These are phyloP conservation scores for Hormaphis cornu DNA, from an alignment of 1,140 invertebrate genomes.

Conservation along the genomic window DNA sequence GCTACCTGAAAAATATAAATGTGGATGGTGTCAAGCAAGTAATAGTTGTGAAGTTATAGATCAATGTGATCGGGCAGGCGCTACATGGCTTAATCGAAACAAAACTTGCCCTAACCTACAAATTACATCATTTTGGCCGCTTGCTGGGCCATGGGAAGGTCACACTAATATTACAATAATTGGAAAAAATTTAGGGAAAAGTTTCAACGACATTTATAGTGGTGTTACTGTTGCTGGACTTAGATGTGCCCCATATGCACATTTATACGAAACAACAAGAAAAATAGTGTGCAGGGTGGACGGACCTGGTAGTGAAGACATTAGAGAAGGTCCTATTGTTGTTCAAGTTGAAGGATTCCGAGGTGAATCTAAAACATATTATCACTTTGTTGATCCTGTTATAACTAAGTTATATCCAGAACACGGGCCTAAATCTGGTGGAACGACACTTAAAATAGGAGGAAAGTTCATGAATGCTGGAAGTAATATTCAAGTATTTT, in stretches of 20 bases:
- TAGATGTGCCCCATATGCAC: conserved; percentile 74
- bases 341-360: conserved; percentile 83
- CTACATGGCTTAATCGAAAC: conserved; percentile 77
- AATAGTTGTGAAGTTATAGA: conserved; percentile 83
- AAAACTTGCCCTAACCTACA: conserved; percentile 88
- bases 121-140: conserved; percentile 67
- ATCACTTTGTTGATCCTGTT: conserved; percentile 76
- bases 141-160: conserved; percentile 79
- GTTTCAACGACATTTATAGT: conserved; percentile 82
- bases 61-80: conserved; percentile 64
- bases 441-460: conserved; percentile 77
- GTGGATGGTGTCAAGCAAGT: conserved; percentile 88
- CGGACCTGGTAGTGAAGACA: conserved; percentile 66
- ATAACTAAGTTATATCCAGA: conserved; percentile 75
- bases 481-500: conserved; percentile 77
- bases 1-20: conserved; percentile 78
- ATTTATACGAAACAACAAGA: conserved; percentile 78
- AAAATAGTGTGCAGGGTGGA: conserved; percentile 84
- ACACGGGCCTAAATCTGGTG: conserved; percentile 85
- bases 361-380: conserved; percentile 72
- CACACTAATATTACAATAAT: conserved; percentile 93
- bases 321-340: conserved; percentile 70
- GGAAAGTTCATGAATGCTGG: conserved; percentile 93
- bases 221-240: conserved; percentile 78
- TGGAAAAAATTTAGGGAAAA: conserved; percentile 93